Evolutionary conservation across 2,113 vertebrate species (phyloP), one percentile per base, ranked within the genome.

Genomic region (Anser cygnoides): DNA sequence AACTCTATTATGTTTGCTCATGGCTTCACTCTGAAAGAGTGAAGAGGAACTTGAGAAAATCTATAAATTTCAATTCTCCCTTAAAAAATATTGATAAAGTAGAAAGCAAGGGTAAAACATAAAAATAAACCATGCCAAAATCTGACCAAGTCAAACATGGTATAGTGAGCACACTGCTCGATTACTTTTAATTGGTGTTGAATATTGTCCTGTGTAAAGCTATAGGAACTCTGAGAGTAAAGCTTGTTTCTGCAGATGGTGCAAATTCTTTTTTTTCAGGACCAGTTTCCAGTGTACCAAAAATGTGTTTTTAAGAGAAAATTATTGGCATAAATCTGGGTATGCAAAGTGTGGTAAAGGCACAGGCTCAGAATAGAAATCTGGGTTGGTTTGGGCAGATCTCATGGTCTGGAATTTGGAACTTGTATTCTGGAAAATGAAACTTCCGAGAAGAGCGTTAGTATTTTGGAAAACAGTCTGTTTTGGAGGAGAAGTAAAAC

Each of bases 401-500:
- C 62, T 86, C n/a, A 41, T 2, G 0, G 50, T 74, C 79, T 94
- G 79, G 72, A 90, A 88, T 95, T 90, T 92, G 71, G 59, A 92
- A 88, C n/a, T 88, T 80, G 22, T 49, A 26, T 70, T 92, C 67
- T 92, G 72, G 72, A 92, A 94, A 97, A 83, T 59, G 41, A 46
- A 88, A 72, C 75, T 78, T 92, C 79, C 0, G 1, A 90, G 82
- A 90, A 88, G 54, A 93, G 21, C 33, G 31, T 80, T n/a, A 63
- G 50, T 77, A 77, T n/a, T 39, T 58, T 94, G 71, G 82, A 92
- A 93, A 97, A 86, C 8, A 81, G 22, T 44, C 41, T 83, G 29
- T 43, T 90, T 77, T 93, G 75, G 68, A 67, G 80, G 43, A 90
- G 28, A 43, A 88, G 35, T 90, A 79, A 83, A 93, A 58, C 44